Conservation (phyloP, 2,888 invertebrate genomes). For the Pinctada fucata region DNA sequence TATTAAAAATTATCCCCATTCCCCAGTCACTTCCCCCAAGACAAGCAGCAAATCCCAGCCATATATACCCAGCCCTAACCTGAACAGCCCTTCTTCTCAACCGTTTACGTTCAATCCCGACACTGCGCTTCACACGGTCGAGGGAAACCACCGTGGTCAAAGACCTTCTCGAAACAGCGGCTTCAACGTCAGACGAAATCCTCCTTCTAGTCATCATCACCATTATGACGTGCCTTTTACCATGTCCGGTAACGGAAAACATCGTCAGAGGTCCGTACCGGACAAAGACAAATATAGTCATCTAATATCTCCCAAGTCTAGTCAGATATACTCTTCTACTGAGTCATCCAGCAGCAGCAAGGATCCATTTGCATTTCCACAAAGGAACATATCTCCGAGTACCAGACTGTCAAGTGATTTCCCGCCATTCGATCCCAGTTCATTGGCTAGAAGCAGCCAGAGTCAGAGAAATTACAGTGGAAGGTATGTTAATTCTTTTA, state of each 20-base stretch:
- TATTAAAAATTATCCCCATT: slow-evolving; percentile 50
- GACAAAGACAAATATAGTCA: slow-evolving; percentile 13
- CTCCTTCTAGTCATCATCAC: slow-evolving; percentile 10
- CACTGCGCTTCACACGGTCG: slow-evolving; percentile 7
- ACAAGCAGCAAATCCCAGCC: slow-evolving; percentile 43
- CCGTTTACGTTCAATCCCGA: slow-evolving; percentile 26
- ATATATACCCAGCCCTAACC: slow-evolving; percentile 40
- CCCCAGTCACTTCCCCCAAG: slow-evolving; percentile 53
- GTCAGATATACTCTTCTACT: slow-evolving; percentile 33
- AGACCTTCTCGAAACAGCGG: neutral
- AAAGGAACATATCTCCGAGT: slow-evolving; percentile 20
- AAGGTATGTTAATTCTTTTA: slow-evolving; percentile 11
- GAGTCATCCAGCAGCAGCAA: slow-evolving; percentile 31
- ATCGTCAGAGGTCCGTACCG: slow-evolving; percentile 14
- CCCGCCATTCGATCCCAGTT: slow-evolving; percentile 29
- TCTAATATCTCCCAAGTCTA: slow-evolving; percentile 30
- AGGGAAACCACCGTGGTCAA: neutral
- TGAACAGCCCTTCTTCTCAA: neutral
- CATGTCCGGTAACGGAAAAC: neutral
- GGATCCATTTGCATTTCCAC: neutral
- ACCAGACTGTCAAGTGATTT: slow-evolving; percentile 29
- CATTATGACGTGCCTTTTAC: slow-evolving; percentile 27
- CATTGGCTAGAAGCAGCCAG: slow-evolving; percentile 2
- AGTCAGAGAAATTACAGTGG: slow-evolving; percentile 11
- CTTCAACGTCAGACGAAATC: neutral